Evolutionary conservation across 2,113 vertebrate species (phyloP), one percentile per base, ranked within the genome.

Genomic region (Trichechus manatus): DNA sequence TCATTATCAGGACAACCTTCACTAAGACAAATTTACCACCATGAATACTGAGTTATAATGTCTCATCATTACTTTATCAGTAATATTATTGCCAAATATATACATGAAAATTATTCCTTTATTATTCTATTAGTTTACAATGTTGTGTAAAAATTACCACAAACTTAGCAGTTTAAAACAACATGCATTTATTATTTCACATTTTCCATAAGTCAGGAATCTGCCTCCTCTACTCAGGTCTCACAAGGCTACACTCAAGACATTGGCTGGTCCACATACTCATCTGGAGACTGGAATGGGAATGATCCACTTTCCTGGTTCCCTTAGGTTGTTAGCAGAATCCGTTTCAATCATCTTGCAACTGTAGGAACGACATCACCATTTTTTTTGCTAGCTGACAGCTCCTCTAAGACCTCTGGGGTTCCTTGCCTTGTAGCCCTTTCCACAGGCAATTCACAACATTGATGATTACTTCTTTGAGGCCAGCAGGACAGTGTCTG

Each of bases 381-480:
- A 36, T 1, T 9, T 27, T 33, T 6, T 15, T 36, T 44, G 7
- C 13, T 59, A 36, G 14, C 17, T 56, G 1, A 3, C 8, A 17
- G 10, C 0, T 39, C 2, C 5, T 74, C 27, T 56, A 3, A 39
- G 5, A 8, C 72, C 11, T 2, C 9, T 2, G 39, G 39, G 63
- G 5, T n/a, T 47, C 6, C 9, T 77, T 92, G 11, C 1, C 4
- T 25, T 5, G 3, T 77, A 3, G 1, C 0, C 4, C 9, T 81
- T 29, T 83, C 15, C 22, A 14, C 9, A 77, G 17, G 3, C 14
- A 90, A 11, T 4, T 70, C 47, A 42, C 15, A 77, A 15, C 15
- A 50, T 17, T 5, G 9, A 29, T 33, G 8, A 47, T 93, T 53
- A 4, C 2, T 79, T 85, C 19, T 81, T 72, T 6, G 70, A 81